Evolutionary conservation across 2,888 invertebrate species (phyloP), one percentile per base, ranked within the genome.

Genomic region (Lasioglossum figueresi): DNA sequence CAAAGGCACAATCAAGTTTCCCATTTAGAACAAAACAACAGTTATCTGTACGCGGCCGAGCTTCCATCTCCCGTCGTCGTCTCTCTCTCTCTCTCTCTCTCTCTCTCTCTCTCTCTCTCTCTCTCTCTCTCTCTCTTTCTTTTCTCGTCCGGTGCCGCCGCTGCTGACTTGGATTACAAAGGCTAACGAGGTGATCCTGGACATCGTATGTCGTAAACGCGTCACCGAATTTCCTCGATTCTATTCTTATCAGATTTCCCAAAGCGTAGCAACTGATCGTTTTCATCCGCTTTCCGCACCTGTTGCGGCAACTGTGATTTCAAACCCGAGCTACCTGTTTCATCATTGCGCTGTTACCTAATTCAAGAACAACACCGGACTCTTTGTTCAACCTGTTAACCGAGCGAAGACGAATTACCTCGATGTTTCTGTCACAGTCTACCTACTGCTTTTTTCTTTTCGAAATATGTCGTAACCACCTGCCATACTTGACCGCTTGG

Each of bases 1-100:
- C 88, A 90, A 91, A 90, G 88, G 89, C 76, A 85, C 89, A 89
- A 92, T 92, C 88, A 87, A 90, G 86, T 88, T 91, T 89, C 84
- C 80, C 83, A 90, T 90, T 91, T 85, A 79, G 77, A 83, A 86
- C 84, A 82, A 89, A 88, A 89, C 87, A 90, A 89, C 87, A 82
- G 87, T 88, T 89, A 91, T 83, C 86, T 88, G 37, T 80, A 78
- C 81, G 83, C 75, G 78, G 84, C 80, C 70, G 79, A 77, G 73
- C 81, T 82, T 77, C 74, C 77, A 82, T 66, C 63, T 63, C 31
- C 5, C 66, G 72, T 45, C 37, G 80, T 59, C 71, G n/a, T 83
- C 74, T 78, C 56, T 52, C 8, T 52, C 48, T 48, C 6, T 48
- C 48, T 48, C 48, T 19, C 45, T 19, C 63, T 34, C 79, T 78